phyloP scores from a whole-genome alignment of 2,888 invertebrate genomes.

The Lepidocyrtinus sp. region DNA sequence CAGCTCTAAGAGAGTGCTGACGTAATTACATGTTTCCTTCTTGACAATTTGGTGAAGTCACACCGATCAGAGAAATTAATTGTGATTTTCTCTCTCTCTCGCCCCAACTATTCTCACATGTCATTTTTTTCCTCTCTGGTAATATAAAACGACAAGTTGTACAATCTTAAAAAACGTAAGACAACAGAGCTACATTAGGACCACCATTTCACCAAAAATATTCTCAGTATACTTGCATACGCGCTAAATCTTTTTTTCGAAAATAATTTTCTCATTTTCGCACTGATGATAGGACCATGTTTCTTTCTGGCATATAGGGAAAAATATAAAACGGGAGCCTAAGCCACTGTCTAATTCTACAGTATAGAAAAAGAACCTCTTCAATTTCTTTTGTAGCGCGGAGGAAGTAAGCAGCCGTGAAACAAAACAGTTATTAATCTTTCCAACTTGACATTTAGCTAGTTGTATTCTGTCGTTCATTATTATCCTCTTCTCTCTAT shows the following conservation, averaged over 20 bases:
- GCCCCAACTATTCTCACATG: background rate
- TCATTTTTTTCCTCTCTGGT: no score
- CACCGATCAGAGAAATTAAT: background rate
- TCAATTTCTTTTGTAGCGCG: no score
- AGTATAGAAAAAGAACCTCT: no score
- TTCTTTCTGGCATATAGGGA: no score
- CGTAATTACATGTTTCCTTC: background rate
- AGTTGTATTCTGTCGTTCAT: conserved; percentile 60
- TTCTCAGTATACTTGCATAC: no score
- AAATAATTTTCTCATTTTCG: background rate
- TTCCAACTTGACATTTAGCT: conserved; percentile 63
- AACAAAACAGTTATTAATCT: conserved; percentile 70
- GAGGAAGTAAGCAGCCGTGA: conserved; percentile 62
- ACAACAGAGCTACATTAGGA: no score
- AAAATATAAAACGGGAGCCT: no score
- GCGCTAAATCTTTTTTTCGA: background rate
- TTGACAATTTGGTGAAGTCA: conserved; percentile 13
- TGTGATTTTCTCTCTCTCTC: background rate
- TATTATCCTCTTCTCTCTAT: conserved; percentile 40
- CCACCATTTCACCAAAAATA: no score
- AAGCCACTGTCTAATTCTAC: no score
- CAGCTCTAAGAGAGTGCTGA: background rate
- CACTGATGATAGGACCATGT: background rate
- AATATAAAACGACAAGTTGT: no score
- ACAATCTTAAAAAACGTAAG: no score